A percentile compares a stretch with the other conserved stretches of the same genome.
Conservation (phyloP, 1,140 invertebrate genomes). For the Diabrotica virgifera region DNA sequence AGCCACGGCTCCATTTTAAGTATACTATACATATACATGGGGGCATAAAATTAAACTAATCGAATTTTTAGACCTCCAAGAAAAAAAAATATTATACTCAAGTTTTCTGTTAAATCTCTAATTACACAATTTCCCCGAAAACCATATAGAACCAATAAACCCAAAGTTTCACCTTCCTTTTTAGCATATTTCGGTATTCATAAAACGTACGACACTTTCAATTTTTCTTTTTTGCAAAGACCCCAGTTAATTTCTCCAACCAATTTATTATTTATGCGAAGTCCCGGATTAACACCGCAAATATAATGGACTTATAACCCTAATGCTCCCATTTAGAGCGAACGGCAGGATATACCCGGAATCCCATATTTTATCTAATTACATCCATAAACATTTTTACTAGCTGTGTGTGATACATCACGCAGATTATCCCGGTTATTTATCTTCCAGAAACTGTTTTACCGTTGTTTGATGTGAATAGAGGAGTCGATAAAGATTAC, state of each 20-base stretch:
- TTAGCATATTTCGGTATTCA: neutral
- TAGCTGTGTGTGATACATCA: neutral
- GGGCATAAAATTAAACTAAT: too few relatives aligned
- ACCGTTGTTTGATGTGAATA: neutral
- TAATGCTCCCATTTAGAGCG: conserved; percentile 2
- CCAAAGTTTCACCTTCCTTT: too few relatives aligned
- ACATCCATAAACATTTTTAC: conserved; percentile 1
- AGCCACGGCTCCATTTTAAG: too few relatives aligned
- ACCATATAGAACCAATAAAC: too few relatives aligned
- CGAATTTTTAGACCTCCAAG: too few relatives aligned
- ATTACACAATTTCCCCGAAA: too few relatives aligned
- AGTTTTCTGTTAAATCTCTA: too few relatives aligned
- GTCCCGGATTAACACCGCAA: neutral
- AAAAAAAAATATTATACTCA: too few relatives aligned
- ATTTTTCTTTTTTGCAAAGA: too few relatives aligned
- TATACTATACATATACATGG: too few relatives aligned
- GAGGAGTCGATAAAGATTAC: neutral
- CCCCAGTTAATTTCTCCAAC: neutral
- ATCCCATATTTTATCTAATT: conserved; percentile 1
- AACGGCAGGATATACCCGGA: neutral
- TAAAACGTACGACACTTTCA: too few relatives aligned
- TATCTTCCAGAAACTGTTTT: conserved; percentile 3
- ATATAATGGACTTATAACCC: conserved; percentile 2
- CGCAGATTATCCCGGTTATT: neutral
- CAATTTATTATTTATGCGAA: neutral